Base-by-base conservation (phyloP, 2,113 vertebrate species). In the Myxocyprinus asiaticus region DNA sequence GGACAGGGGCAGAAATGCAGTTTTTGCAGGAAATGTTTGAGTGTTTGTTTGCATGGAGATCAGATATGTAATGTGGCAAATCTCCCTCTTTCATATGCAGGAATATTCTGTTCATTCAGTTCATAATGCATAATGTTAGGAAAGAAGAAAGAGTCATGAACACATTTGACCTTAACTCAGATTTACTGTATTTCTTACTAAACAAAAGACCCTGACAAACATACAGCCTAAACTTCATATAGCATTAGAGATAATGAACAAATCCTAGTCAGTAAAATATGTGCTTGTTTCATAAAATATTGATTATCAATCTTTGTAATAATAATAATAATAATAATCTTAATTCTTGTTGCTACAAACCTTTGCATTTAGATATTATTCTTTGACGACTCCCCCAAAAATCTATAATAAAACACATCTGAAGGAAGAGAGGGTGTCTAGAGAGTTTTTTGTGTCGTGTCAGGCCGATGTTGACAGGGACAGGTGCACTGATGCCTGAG, bases 231-330 rank as follows among this genome's bases (percentile, higher is more conserved):
- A 83, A 88, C 72, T 50, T 82, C 75, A 81, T 85, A 88, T 79
- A 89, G 55, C 85, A 88, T 85, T 84, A 85, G 68, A 83, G 79
- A 86, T 86, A 85, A 80, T 78, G 74, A 89, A 90, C 78, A 89
- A 82, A 87, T 84, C 81, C 63, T 91, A 89, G 62, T 85, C 82
- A 89, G 87, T 90, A 88, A 91, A 92, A 91, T 89, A 91, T 90
- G 92, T 91, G 90, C 88, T 91, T 90, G 84, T 79, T 82, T 91
- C 80, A 85, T 86, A 91, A 91, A 92, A 91, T 89, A 90, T 84
- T 88, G 62, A 84, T 82, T 81, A 80, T 78, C 79, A 45, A 84
- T 81, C 83, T 59, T 86, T 86, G 87, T 87, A 86, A 79, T 79
- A 87, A 81, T 79, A 80, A 78, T 83, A 73, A 79, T 79, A 87